A percentile compares a stretch with the other conserved stretches of the same genome.
Conservation (phyloP, 1,140 invertebrate species). For the Atta cephalotes region DNA sequence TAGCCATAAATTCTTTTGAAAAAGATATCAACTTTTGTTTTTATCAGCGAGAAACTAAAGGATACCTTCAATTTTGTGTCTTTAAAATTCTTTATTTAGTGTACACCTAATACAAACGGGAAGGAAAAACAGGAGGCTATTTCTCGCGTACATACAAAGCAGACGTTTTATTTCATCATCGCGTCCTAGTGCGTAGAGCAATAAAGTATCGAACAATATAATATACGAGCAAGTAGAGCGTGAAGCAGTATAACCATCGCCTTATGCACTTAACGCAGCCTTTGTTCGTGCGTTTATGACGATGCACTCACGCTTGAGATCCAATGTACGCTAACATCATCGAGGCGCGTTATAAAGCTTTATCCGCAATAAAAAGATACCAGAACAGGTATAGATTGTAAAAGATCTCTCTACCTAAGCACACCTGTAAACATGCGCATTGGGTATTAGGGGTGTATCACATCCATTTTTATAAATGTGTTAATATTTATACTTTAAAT, state of each 20-base stretch:
- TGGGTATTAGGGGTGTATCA: no score
- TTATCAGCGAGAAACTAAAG: background rate
- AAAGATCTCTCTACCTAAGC: constrained; percentile 19
- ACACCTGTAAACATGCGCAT: constrained; percentile 14
- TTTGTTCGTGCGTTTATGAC: constrained; percentile 44
- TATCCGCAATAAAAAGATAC: constrained; percentile 2
- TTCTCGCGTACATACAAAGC: background rate
- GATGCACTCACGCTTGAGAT: constrained; percentile 28
- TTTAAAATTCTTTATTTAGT: background rate
- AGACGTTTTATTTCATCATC: constrained; percentile 35
- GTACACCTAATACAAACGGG: background rate
- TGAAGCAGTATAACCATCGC: constrained; percentile 44
- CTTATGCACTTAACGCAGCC: constrained; percentile 7
- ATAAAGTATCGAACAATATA: constrained; percentile 47
- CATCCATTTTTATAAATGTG: no score
- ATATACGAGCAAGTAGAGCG: constrained; percentile 23
- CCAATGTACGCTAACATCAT: constrained; percentile 12
- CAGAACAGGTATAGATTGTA: constrained; percentile 30
- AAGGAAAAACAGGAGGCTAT: background rate
- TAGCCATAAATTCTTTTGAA: background rate
- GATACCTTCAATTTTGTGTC: background rate
- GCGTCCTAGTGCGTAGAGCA: constrained; percentile 23
- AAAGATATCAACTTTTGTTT: background rate
- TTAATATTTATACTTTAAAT: no score
- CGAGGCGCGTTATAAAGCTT: constrained; percentile 41